Base-by-base conservation (phyloP, 1,140 invertebrate genomes). In the Musca vetustissima region DNA sequence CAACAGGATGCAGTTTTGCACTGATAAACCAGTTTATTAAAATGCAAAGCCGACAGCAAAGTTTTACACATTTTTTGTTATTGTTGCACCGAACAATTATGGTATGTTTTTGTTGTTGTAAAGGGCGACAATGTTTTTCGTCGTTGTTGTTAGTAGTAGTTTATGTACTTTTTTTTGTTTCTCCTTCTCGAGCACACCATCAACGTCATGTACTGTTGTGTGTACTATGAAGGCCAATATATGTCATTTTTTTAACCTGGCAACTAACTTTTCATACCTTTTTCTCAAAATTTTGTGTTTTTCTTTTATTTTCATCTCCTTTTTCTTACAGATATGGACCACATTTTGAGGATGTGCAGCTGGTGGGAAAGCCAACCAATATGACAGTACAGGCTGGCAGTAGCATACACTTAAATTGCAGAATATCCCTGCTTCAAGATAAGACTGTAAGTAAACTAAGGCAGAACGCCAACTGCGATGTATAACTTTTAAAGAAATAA, bases 301-400 rank as follows among this genome's bases (percentile, higher is more conserved):
- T 66, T 50, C 48, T 66, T 50, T 22, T 69, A 7, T 55, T 52
- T 61, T 59, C 49, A 53, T 69, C 11, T 66, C 17, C 32, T 57
- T 13, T 21, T 67, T 36, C 67, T 68, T 65, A 1, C 70, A 86
- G 87, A 75, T 89, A 89, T 84, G 89, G 89, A 53, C 89, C 89
- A 36, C 88, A 88, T 72, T 91, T 91, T 73, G 89, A 91, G 75
- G 87, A 87, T 70, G 81, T 83, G 21, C 83, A 86, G 19, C 75
- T 73, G n/a, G 82, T 84, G 68, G 88, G 86, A 28, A 87, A 91
- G 74, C 81, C 87, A 11, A 88, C 88, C 57, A 92, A 92, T 77
- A 88, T 93, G 67, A 93, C 92, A 1, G 90, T 92, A n/a, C 90
- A 93, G 71, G 87, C 92, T 57, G 92, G 92, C 9, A 90, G 89